A percentile compares a stretch with the other conserved stretches of the same genome.
Evolutionary conservation across 2,113 vertebrate species (phyloP).

Genomic region (Pangasianodon gigas): DNA sequence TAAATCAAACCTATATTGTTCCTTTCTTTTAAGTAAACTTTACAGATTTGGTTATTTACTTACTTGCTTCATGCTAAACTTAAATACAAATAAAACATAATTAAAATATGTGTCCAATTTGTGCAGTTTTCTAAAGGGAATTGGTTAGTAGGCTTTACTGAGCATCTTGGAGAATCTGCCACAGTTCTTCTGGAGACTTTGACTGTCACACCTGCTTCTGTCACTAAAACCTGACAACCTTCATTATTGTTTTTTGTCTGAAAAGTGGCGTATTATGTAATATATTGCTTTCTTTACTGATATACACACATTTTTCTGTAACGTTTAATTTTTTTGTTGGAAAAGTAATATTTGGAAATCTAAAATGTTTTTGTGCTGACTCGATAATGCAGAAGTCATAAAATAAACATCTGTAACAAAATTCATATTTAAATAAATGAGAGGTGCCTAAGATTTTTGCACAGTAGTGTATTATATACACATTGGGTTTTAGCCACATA

Average conservation of each 20-base stretch:
- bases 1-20: background rate
- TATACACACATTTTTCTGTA: background rate
- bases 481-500: background rate
- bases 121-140: too few species aligned
- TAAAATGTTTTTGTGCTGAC: background rate
- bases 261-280: background rate
- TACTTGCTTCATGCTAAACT: background rate
- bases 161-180: background rate
- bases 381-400: background rate
- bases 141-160: too few species aligned
- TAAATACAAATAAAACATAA: background rate
- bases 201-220: too few species aligned
- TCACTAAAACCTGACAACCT: background rate
- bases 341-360: background rate
- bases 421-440: background rate
- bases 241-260: background rate
- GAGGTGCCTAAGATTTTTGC: background rate
- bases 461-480: background rate
- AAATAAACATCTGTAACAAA: background rate
- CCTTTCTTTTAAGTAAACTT: background rate
- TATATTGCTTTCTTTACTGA: background rate
- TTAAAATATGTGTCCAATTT: background rate
- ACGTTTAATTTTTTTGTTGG: background rate
- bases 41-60: background rate
- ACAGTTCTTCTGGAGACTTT: background rate